These are phyloP conservation scores for Autographa pulchrina DNA, from an alignment of 2,888 invertebrate genomes.

Conservation along the genomic window DNA sequence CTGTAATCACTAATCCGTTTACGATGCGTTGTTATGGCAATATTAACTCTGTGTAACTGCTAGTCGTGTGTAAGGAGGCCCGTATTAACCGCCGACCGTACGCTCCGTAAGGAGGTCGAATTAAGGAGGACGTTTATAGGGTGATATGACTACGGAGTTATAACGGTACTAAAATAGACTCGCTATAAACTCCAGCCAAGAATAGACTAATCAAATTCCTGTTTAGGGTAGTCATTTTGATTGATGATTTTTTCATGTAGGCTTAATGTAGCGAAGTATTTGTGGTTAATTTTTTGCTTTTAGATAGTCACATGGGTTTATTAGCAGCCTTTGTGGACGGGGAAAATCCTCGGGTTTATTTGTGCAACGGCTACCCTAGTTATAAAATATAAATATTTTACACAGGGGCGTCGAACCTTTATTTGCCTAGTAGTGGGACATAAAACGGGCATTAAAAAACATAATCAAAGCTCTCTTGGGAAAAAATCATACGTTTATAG, in stretches of 20 bases:
- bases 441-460: too few species aligned
- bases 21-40: conserved; percentile 3
- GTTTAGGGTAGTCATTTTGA: not conserved
- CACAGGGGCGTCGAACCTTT: too few species aligned
- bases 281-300: not conserved
- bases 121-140: conserved; percentile 2
- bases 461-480: too few species aligned
- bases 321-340: too few species aligned
- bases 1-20: conserved; percentile 4
- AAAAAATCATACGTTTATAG: not conserved
- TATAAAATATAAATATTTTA: too few species aligned
- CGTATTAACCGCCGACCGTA: not conserved
- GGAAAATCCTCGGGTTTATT: too few species aligned
- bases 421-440: too few species aligned
- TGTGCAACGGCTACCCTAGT: too few species aligned
- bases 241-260: not conserved
- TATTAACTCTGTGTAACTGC: conserved; percentile 1
- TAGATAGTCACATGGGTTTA: not conserved
- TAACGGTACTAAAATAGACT: conserved; percentile 3
- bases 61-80: conserved; percentile 1
- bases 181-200: conserved; percentile 1
- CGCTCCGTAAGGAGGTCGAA: not conserved
- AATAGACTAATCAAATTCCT: not conserved
- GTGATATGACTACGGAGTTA: conserved; percentile 3
- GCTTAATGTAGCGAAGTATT: too few species aligned